phyloP scores from a whole-genome alignment of 2,888 invertebrate genomes.

The Rhopalosiphum nymphaeae region DNA sequence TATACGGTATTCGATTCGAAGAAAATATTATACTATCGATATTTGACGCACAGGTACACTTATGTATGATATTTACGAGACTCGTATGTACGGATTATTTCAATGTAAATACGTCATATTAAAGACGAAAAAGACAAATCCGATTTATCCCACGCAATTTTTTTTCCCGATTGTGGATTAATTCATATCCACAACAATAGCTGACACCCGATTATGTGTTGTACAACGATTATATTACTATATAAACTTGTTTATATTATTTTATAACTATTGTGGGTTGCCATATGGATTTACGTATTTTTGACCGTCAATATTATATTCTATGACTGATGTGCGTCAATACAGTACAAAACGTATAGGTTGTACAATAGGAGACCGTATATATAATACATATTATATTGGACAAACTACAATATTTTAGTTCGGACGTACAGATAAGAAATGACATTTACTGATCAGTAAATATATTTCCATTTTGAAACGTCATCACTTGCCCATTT shows the following conservation, averaged over 20 bases:
- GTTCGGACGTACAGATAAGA: background rate
- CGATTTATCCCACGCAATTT: background rate
- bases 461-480: background rate
- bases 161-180: background rate
- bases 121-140: background rate
- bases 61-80: background rate
- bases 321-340: background rate
- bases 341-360: background rate
- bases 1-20: background rate
- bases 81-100: background rate
- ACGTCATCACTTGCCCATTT: background rate
- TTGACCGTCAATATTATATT: background rate
- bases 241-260: background rate
- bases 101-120: background rate
- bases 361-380: background rate
- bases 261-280: background rate
- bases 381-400: constrained; percentile 11
- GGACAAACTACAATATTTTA: background rate
- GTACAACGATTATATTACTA: background rate
- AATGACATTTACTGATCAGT: background rate
- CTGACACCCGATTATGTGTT: background rate
- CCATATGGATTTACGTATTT: background rate
- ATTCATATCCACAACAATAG: background rate
- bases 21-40: too few relatives aligned
- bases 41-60: background rate